Conservation (phyloP, 2,113 vertebrate genomes). For the Cichladusa arquata region DNA sequence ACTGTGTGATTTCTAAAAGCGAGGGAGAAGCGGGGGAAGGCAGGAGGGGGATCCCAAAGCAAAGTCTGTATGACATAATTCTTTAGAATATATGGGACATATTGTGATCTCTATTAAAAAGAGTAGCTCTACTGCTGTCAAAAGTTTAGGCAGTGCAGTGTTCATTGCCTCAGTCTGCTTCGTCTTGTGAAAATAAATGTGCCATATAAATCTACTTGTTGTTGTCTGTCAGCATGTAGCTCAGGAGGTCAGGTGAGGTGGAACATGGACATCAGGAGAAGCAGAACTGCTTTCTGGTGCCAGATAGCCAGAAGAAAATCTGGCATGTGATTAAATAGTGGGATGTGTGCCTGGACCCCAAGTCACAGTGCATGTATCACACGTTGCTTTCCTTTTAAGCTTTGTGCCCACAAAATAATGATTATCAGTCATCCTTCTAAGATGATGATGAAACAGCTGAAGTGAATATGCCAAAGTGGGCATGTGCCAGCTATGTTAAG, state of each 20-base stretch:
- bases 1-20: neutral
- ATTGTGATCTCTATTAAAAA: neutral
- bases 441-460: neutral
- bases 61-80: fast-evolving
- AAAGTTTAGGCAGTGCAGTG: neutral
- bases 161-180: neutral
- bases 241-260: neutral
- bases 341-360: neutral
- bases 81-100: neutral
- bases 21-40: fast-evolving
- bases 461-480: neutral
- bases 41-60: neutral
- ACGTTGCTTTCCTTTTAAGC: neutral
- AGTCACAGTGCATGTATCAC: neutral
- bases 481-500: neutral
- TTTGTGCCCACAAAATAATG: neutral
- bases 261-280: neutral
- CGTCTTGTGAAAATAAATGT: neutral
- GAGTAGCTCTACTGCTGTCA: neutral
- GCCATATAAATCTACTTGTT: neutral
- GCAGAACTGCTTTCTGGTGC: neutral
- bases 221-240: neutral
- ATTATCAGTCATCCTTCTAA: neutral
- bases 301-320: neutral
- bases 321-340: neutral